Conservation (phyloP, 2,888 invertebrate genomes). For the Pandemis corylana region DNA sequence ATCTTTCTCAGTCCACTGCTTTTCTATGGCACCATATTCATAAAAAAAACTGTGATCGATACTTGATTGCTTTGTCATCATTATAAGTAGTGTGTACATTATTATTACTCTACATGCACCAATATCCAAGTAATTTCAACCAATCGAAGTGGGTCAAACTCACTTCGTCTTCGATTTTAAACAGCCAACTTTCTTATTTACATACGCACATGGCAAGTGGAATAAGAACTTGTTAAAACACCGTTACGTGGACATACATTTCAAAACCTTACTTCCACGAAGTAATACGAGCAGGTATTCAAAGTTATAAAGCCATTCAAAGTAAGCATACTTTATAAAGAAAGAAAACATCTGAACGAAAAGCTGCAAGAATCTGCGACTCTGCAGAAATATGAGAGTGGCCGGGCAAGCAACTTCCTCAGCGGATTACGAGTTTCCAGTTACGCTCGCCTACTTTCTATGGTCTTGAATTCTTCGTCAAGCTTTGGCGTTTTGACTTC, state of each 20-base stretch:
- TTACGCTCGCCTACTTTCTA: background rate
- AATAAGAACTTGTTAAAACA: no score
- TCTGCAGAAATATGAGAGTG: slow-evolving; percentile 4
- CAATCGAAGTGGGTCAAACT: no score
- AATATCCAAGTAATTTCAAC: no score
- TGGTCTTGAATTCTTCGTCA: background rate
- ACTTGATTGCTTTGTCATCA: no score
- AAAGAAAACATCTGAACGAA: slow-evolving; percentile 3
- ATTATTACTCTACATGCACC: no score
- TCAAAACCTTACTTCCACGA: background rate
- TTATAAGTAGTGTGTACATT: no score
- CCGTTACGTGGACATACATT: background rate
- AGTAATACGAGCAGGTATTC: background rate
- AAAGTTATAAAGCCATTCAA: background rate
- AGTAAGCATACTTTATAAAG: background rate
- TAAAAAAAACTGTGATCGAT: no score
- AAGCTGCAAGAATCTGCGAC: background rate
- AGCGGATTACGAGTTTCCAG: slow-evolving; percentile 5
- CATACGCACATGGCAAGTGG: no score
- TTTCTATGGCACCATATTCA: no score
- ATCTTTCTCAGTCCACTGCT: no score
- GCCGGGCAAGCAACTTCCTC: background rate
- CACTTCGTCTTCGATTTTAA: no score
- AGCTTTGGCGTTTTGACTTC: background rate
- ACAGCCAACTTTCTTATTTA: no score